Conservation (phyloP, 2,113 vertebrate species). For the Chunga burmeisteri region DNA sequence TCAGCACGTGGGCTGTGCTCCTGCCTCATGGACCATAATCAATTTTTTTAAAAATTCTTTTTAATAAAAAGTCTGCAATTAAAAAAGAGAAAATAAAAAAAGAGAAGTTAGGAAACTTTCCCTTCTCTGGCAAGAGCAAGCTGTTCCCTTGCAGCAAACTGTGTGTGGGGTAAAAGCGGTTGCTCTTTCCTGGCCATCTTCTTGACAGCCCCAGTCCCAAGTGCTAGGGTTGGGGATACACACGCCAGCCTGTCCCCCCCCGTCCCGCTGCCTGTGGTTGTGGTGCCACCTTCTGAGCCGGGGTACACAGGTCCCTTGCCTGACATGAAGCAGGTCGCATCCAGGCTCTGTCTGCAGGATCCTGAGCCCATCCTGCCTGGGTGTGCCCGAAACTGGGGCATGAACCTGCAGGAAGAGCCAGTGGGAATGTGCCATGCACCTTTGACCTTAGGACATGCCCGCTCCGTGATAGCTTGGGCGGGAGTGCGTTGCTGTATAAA, state of each 20-base stretch:
- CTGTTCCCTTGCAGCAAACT: background rate
- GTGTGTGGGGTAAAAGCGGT: background rate
- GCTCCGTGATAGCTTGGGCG: background rate
- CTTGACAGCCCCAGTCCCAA: background rate
- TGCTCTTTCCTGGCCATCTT: background rate
- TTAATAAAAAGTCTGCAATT: background rate
- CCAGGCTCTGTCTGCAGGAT: background rate
- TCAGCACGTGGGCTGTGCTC: background rate
- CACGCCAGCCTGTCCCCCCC: background rate
- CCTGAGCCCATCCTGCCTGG: background rate
- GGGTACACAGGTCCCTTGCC: accelerated
- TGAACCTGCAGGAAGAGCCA: background rate
- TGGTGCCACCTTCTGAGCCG: background rate
- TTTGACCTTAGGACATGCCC: conserved; percentile 43
- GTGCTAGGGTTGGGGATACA: background rate
- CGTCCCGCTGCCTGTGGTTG: background rate
- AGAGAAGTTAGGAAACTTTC: background rate
- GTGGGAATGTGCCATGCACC: background rate
- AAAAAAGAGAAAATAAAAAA: background rate
- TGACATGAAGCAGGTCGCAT: background rate
- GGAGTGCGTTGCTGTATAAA: background rate
- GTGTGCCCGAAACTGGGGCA: background rate
- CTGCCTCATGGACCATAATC: background rate
- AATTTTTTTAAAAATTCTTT: too few species aligned
- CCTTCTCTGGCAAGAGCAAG: background rate